Conservation (phyloP, 2,113 vertebrate species). For the Macheiramphus alcinus region DNA sequence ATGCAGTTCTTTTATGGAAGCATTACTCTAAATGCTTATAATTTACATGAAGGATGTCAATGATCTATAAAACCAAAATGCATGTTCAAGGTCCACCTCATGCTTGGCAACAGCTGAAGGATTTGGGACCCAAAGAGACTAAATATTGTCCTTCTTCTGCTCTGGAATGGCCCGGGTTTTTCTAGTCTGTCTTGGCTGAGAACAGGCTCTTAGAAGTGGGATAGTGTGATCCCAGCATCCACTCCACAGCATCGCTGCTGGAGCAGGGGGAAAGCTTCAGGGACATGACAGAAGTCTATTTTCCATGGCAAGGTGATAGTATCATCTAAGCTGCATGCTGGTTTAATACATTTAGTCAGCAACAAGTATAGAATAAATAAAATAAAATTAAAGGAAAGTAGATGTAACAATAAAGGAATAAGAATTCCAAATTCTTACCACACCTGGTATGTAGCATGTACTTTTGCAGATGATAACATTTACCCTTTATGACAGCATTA, state of each 20-base stretch:
- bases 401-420: background rate
- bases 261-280: background rate
- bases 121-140: background rate
- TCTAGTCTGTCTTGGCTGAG: background rate
- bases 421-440: background rate
- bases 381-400: background rate
- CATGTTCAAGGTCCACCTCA: background rate
- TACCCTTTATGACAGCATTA: constrained; percentile 26
- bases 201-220: background rate
- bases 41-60: background rate
- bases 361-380: background rate
- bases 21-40: background rate
- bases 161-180: background rate
- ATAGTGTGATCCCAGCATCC: background rate
- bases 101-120: background rate
- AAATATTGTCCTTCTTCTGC: background rate
- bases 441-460: background rate
- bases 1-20: background rate
- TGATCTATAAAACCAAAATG: background rate
- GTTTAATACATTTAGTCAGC: background rate
- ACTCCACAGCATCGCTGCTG: background rate
- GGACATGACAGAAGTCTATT: background rate
- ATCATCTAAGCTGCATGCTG: background rate
- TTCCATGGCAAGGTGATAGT: background rate
- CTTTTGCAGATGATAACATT: constrained; percentile 23